Conservation (phyloP, 1,140 invertebrate genomes). For the Drosophila miranda region DNA sequence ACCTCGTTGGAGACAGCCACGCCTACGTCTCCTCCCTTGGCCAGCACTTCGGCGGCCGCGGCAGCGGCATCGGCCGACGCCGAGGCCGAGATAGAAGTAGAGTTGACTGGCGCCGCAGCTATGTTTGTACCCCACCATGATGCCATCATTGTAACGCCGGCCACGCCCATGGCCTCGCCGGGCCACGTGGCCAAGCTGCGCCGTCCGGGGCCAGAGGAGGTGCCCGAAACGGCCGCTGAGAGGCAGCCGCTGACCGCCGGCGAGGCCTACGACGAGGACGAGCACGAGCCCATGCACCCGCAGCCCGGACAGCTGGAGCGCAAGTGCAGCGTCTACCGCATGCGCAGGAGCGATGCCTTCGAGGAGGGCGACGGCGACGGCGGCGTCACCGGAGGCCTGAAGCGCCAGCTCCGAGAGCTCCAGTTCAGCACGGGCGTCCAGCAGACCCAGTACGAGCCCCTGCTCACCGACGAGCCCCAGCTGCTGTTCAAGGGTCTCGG, state of each 20-base stretch:
- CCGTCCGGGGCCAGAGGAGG: constrained; percentile 44
- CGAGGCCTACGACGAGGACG: constrained; percentile 62
- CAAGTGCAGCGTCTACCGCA: constrained; percentile 82
- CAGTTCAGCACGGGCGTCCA: constrained; percentile 63
- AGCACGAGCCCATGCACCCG: constrained; percentile 65
- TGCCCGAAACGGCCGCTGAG: constrained; percentile 52
- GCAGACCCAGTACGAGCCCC: constrained; percentile 74
- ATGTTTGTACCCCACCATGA: constrained; percentile 71
- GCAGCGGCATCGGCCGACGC: constrained; percentile 46
- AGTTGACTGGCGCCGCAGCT: constrained; percentile 54
- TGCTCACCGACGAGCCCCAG: constrained; percentile 74
- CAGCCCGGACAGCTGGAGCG: constrained; percentile 71
- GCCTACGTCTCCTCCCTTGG: constrained; percentile 46
- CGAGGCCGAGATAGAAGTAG: constrained; percentile 40
- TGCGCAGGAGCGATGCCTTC: constrained; percentile 73
- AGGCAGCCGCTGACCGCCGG: constrained; percentile 62
- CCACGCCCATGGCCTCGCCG: constrained; percentile 81
- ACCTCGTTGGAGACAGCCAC: constrained; percentile 56
- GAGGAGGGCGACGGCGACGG: constrained; percentile 46
- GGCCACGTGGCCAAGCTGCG: constrained; percentile 68
- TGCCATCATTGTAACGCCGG: constrained; percentile 82
- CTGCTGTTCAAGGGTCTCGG: constrained; percentile 73
- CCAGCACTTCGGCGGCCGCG: constrained; percentile 64
- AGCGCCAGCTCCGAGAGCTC: constrained; percentile 72
- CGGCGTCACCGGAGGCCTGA: constrained; percentile 48